A percentile compares a stretch with the other conserved stretches of the same genome.
Evolutionary conservation across 2,888 invertebrate genomes (phyloP).

Genomic region (Synergus itoensis): DNA sequence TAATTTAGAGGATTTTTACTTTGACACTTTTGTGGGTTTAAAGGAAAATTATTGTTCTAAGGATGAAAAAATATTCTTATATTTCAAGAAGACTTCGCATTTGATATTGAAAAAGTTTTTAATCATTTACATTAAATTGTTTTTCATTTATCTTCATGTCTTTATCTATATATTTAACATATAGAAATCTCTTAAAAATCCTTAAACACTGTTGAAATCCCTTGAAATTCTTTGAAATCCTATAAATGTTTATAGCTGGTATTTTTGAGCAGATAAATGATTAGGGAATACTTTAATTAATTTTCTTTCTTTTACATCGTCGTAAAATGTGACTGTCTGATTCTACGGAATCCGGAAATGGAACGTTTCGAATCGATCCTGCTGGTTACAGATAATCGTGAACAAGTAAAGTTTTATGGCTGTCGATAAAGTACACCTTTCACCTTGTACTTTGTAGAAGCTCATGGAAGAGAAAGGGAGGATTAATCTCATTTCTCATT

Average conservation of each 20-base stretch:
- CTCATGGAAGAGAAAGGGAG: constrained; percentile 52
- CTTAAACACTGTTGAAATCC: not conserved
- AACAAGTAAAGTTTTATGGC: constrained; percentile 47
- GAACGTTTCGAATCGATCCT: constrained; percentile 26
- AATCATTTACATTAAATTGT: not conserved
- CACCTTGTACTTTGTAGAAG: constrained; percentile 47
- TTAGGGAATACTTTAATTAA: not conserved
- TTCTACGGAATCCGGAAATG: constrained; percentile 9
- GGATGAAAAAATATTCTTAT: not conserved
- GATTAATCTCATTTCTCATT: constrained; percentile 57
- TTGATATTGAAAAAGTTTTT: not conserved
- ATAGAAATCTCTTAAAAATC: not conserved
- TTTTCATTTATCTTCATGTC: not conserved
- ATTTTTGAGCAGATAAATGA: not conserved
- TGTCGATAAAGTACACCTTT: constrained; percentile 46
- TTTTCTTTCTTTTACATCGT: constrained; percentile 22
- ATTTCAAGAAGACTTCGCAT: not conserved
- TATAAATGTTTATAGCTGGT: constrained; percentile 20
- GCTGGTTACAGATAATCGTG: constrained; percentile 18
- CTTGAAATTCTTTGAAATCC: not conserved
- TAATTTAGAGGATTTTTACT: constrained; percentile 62
- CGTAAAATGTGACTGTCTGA: constrained; percentile 13
- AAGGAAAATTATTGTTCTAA: not conserved
- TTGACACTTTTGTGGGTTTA: not conserved
- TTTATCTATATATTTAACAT: no score